Evolutionary conservation across 1,140 invertebrate species (phyloP).

Genomic region (Sinella curviseta): DNA sequence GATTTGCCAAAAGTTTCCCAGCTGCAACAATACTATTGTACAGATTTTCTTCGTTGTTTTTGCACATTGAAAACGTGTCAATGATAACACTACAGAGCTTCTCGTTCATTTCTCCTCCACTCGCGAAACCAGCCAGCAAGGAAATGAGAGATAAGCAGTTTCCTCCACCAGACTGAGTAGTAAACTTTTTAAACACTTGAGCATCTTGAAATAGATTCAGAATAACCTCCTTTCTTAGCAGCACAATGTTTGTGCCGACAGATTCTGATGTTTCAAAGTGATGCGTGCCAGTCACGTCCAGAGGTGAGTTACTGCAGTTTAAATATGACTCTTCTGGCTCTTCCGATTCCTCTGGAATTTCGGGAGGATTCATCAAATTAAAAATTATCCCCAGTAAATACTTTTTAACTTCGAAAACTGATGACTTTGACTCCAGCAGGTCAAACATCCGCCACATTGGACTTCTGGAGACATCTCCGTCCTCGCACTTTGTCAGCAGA

Average conservation of each 20-base stretch:
- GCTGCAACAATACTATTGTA: neutral
- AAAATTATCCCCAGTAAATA: constrained; percentile 33
- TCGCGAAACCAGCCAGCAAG: neutral
- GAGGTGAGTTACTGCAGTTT: neutral
- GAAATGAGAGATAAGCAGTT: neutral
- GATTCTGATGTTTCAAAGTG: constrained; percentile 13
- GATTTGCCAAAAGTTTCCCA: neutral
- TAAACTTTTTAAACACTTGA: constrained; percentile 12
- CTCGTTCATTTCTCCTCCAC: neutral
- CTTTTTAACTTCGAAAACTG: constrained; percentile 28
- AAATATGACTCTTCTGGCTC: neutral
- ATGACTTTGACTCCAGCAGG: constrained; percentile 19
- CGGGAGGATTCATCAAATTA: neutral
- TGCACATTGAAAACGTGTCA: constrained; percentile 12
- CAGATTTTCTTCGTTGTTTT: constrained; percentile 24
- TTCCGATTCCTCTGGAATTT: neutral
- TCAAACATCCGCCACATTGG: constrained; percentile 30
- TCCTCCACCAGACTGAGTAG: neutral
- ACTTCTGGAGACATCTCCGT: neutral
- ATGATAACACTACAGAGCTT: constrained; percentile 7
- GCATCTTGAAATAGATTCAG: constrained; percentile 8
- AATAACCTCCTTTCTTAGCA: neutral
- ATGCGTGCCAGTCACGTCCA: neutral
- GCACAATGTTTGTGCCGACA: neutral
- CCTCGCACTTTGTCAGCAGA: neutral